Evolutionary conservation across 2,888 invertebrate genomes (phyloP).

Genomic region (Cephalotes varians): DNA sequence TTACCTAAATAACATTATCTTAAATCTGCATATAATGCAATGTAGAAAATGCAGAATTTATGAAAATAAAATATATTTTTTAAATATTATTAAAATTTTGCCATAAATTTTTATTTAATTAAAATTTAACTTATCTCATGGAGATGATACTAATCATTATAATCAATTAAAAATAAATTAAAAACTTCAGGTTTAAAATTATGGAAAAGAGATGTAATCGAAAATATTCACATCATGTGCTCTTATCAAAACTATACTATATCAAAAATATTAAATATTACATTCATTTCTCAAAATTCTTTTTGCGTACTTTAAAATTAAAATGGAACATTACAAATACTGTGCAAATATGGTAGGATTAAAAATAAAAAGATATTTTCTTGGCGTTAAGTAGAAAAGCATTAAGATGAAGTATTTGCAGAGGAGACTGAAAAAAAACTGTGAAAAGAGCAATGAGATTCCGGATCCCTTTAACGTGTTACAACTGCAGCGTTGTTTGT

Average conservation of each 20-base stretch:
- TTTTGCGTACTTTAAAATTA: constrained; percentile 31
- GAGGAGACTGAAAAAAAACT: constrained; percentile 39
- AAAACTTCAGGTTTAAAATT: not conserved
- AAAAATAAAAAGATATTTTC: constrained; percentile 56
- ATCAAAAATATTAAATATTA: not conserved
- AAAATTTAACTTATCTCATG: not conserved
- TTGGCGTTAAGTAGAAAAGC: constrained; percentile 64
- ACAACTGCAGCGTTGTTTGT: constrained; percentile 72
- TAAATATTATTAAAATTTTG: not conserved
- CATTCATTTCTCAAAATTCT: not conserved
- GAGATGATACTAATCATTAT: not conserved
- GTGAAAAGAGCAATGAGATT: constrained; percentile 56
- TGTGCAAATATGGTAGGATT: constrained; percentile 24
- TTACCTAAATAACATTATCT: not conserved
- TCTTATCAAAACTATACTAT: not conserved
- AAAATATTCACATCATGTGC: not conserved
- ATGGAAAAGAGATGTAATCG: not conserved
- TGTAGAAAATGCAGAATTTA: not conserved
- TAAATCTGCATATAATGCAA: not conserved
- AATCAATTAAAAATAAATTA: not conserved
- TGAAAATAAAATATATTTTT: not conserved
- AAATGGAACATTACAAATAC: constrained; percentile 21
- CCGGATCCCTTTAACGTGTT: constrained; percentile 62
- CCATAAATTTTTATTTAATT: not conserved
- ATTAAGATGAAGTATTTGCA: constrained; percentile 68